Evolutionary conservation across 2,797 vertebrate genomes (phyloP), one percentile per base, ranked within the genome.

Genomic region (Pseudochaenichthys georgianus): DNA sequence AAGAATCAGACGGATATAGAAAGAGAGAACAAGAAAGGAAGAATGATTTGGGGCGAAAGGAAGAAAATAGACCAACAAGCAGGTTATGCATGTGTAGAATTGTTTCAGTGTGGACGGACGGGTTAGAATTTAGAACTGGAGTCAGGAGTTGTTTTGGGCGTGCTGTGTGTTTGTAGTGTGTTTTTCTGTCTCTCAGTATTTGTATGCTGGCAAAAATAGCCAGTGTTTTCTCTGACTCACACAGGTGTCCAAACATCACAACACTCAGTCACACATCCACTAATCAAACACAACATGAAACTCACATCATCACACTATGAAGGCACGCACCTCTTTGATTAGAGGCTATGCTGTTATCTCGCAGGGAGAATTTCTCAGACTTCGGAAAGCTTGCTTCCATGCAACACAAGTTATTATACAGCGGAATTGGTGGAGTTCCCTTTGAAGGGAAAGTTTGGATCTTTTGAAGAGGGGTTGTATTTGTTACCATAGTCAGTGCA

Each of bases 171-270:
- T 55, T 64, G 21, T 72, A 28, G 41, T 78, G 62, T 70, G 41
- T 45, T 31, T 15, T 9, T 77, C 55, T 81, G 60, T 79, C 48
- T 69, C 10, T 73, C 60, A 81, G 54, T 84, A 63, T 77, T 79
- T 89, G 83, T 84, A 55, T 61, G 58, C 63, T 68, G 65, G 75
- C 78, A 87, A 88, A 93, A 92, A 93, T 91, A 94, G 86, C 81
- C 73, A 70, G 75, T 87, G 88, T 89, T 91, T 79, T 82, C 80
- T 89, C 83, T 82, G 87, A 90, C 85, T 84, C 83, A 78, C 92
- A 90, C 91, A 92, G 92, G 91, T 93, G 92, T 86, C 88, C 77
- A 83, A 90, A 90, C 86, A 86, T 76, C 60, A 82, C 72, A 72
- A 73, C 64, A 78, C 62, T 68, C 58, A 48, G 47, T 11, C 59